Evolutionary conservation across 2,888 invertebrate species (phyloP).

Genomic region (Athalia rosae): DNA sequence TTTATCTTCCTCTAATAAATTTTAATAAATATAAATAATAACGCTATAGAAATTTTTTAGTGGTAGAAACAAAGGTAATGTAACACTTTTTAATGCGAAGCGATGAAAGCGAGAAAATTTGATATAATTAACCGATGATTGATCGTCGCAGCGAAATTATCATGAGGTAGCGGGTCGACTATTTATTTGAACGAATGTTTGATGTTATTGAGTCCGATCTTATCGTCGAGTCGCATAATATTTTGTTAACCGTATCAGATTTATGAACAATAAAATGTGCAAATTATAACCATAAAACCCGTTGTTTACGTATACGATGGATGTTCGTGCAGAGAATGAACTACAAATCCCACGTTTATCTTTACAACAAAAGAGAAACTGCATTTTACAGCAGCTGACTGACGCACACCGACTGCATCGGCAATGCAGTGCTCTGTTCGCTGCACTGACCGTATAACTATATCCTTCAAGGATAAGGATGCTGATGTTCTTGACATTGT

Average conservation of each 20-base stretch:
- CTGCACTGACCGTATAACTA: neutral
- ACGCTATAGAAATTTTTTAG: no score
- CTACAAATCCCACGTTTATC: constrained; percentile 54
- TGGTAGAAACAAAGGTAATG: no score
- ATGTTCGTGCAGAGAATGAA: constrained; percentile 49
- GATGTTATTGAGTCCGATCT: constrained; percentile 55
- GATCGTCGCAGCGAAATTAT: neutral
- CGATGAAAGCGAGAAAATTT: neutral
- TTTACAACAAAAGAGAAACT: constrained; percentile 51
- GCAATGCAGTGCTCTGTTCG: constrained; percentile 11
- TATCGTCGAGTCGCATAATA: constrained; percentile 59
- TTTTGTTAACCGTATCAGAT: constrained; percentile 61
- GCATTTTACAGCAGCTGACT: constrained; percentile 45
- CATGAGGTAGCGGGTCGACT: neutral
- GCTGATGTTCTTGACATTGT: no score
- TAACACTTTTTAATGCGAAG: neutral
- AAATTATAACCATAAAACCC: constrained; percentile 65
- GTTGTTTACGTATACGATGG: constrained; percentile 58
- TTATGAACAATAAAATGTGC: constrained; percentile 68
- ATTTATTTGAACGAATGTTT: constrained; percentile 52
- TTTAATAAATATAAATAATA: neutral
- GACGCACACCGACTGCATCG: neutral
- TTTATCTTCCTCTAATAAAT: neutral
- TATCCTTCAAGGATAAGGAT: neutral
- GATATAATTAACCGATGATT: neutral